Evolutionary conservation across 53 echinoderm and acorn worm species (phyloP), one percentile per base, ranked within the genome.

Genomic region (Echinometra lucunter): DNA sequence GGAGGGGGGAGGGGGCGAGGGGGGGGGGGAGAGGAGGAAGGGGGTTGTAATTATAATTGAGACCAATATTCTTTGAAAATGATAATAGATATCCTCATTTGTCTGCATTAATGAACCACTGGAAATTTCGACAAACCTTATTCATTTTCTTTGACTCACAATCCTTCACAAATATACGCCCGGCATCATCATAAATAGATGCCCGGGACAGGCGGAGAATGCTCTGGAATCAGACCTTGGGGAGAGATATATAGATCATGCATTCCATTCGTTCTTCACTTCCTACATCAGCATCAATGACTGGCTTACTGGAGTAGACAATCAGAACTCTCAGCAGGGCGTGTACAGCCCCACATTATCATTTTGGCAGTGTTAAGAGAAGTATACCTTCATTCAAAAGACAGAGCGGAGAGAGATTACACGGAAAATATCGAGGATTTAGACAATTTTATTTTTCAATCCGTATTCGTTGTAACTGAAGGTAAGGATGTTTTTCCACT

Each of bases 191-290:
- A n/a, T 78, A 21, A 78, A 11, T 72, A 78, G 78, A 78, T 78
- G 78, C 23, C 19, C 49, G 88, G 56, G 56, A 32, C 28, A 38
- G 56, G 28, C 55, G 88, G 88, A 88, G 88, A 88, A 88, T 53
- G 88, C 49, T 88, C 88, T 88, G 4, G 88, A 88, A 88, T 28
- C 28, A 88, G 88, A 12, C 53, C 28, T 3, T 30, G 30, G 53
- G 88, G 88, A 88, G 49, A 10, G 19, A 88, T 88, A 88, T 88
- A 88, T 55, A 88, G 88, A 56, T 7, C 56, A 2, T 16, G 88
- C 88, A 88, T 88, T 88, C 88, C 55, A 17, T 12, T 56, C 88
- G 56, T 88, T 88, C 88, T 55, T 88, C 18, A 88, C 32, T 88
- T 55, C 55, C 49, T 28, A 53, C n/a, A 56, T 17, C 53, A 56